phyloP scores from a whole-genome alignment of 1,140 invertebrate genomes.

The Eueides isabella region DNA sequence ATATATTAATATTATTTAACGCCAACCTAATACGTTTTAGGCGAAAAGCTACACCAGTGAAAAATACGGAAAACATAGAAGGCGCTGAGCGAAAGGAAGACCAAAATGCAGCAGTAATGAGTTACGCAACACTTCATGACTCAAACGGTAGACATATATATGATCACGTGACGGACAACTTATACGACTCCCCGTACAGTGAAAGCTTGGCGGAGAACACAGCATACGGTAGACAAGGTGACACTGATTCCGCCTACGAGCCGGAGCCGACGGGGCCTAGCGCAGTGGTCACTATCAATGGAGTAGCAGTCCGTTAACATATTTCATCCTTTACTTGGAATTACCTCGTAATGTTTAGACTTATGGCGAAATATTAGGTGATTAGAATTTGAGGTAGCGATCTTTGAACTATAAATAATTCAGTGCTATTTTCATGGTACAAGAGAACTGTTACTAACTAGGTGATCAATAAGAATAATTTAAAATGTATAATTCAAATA shows the following conservation, averaged over 20 bases:
- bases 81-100: slow-evolving; percentile 92
- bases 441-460: slow-evolving; percentile 6
- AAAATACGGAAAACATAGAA: slow-evolving; percentile 93
- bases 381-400: slow-evolving; percentile 24
- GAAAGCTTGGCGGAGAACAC: slow-evolving; percentile 75
- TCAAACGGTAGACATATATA: slow-evolving; percentile 86
- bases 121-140: slow-evolving; percentile 90
- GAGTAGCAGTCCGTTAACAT: slow-evolving; percentile 71
- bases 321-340: slow-evolving; percentile 3
- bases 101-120: slow-evolving; percentile 92
- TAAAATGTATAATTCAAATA: background rate
- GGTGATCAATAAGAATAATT: slow-evolving; percentile 7
- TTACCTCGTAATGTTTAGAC: slow-evolving; percentile 23
- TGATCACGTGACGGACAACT: slow-evolving; percentile 89
- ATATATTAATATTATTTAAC: background rate
- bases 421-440: slow-evolving; percentile 24
- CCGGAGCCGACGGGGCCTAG: slow-evolving; percentile 67
- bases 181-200: slow-evolving; percentile 87
- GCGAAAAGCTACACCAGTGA: slow-evolving; percentile 91
- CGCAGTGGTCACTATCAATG: slow-evolving; percentile 78
- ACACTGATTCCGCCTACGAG: slow-evolving; percentile 83
- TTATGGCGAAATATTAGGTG: slow-evolving; percentile 10
- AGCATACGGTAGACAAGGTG: slow-evolving; percentile 73
- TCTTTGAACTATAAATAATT: slow-evolving; percentile 22
- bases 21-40: background rate